Percentiles rank a stretch among this genome's conserved stretches.
Conservation (phyloP, 2,888 invertebrate genomes). For the Drosophila pseudotakahashii region DNA sequence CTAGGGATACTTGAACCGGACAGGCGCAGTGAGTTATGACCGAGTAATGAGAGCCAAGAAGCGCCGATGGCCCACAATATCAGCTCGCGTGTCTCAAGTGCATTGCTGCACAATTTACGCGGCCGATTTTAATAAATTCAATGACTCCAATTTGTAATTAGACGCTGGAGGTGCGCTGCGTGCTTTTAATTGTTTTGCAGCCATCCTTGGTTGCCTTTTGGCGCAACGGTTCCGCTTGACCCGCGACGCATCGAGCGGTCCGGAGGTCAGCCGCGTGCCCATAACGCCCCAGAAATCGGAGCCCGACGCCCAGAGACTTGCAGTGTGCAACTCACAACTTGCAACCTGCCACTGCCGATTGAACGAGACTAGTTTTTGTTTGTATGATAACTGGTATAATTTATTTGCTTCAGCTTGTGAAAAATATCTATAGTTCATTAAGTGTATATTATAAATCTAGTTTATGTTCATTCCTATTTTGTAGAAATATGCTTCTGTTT, state of each 20-base stretch:
- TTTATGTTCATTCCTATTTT: conserved; percentile 49
- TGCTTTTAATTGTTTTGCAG: conserved; percentile 77
- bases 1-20: conserved; percentile 38
- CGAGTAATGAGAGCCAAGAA: conserved; percentile 46
- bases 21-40: conserved; percentile 69
- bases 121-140: conserved; percentile 79
- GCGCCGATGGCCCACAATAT: conserved; percentile 40
- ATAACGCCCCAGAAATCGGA: conserved; percentile 15
- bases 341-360: not conserved
- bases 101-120: conserved; percentile 58
- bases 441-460: conserved; percentile 70
- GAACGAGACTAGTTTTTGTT: conserved; percentile 8
- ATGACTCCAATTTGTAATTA: conserved; percentile 81
- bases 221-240: conserved; percentile 80
- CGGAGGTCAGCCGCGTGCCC: conserved; percentile 59
- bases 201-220: conserved; percentile 80
- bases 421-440: conserved; percentile 70
- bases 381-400: conserved; percentile 69
- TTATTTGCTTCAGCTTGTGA: conserved; percentile 73
- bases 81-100: conserved; percentile 71
- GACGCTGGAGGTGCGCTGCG: conserved; percentile 72
- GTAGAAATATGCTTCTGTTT: conserved; percentile 35
- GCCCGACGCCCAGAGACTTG: not conserved
- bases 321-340: not conserved
- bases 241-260: conserved; percentile 53